Evolutionary conservation across 2,888 invertebrate genomes (phyloP).

Genomic region (Tetragonula carbonaria): DNA sequence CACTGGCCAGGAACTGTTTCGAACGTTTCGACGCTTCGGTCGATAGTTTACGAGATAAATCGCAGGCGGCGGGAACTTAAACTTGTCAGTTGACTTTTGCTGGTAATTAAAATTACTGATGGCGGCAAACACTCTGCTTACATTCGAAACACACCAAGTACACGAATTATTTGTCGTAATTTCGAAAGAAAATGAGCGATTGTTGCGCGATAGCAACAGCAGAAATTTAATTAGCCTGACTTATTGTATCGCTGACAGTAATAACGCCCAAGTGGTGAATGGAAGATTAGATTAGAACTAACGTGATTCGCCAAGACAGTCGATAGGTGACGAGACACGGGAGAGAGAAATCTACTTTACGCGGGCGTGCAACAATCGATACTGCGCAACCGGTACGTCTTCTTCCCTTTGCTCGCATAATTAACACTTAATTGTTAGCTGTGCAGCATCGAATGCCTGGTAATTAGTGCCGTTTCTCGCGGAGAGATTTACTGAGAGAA

Average conservation of each 20-base stretch:
- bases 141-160: neutral
- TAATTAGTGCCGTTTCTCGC: neutral
- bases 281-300: conserved; percentile 75
- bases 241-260: conserved; percentile 70
- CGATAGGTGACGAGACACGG: conserved; percentile 20
- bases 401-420: neutral
- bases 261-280: conserved; percentile 73
- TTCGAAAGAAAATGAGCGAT: conserved; percentile 54
- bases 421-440: neutral
- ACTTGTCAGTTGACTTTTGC: no score
- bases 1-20: no score
- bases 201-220: conserved; percentile 31
- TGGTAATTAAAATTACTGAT: neutral
- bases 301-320: conserved; percentile 58
- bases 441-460: neutral
- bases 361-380: conserved; percentile 2
- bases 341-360: conserved; percentile 8
- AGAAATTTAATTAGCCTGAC: conserved; percentile 73
- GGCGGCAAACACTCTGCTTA: neutral
- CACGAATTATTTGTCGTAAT: conserved; percentile 41
- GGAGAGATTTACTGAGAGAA: neutral
- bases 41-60: no score
- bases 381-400: neutral
- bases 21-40: no score
- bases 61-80: no score